Base-by-base conservation (phyloP, 64 coral and sea anemone genomes). In the Actinia tenebrosa region DNA sequence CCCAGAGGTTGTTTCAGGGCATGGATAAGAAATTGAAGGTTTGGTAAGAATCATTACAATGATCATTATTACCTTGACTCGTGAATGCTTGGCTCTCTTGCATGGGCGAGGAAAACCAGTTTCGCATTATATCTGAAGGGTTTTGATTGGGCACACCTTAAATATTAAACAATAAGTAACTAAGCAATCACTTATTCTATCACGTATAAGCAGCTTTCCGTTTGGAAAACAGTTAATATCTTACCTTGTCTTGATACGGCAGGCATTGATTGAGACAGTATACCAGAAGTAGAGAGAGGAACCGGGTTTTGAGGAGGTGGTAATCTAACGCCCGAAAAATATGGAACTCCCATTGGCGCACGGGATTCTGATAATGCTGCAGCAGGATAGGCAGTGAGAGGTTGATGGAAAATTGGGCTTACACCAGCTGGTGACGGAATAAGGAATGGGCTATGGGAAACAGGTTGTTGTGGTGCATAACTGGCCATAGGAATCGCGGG, bases 51-150 rank as follows among this genome's bases (percentile, higher is more conserved):
- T 2, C 3, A 23, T 0, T 7, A n/a, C 8, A 23, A 69, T 69
- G 16, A 61, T 37, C 30, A 37, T 37, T 64, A 19, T 69, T 69
- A 69, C 64, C 64, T 69, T 69, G 64, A 69, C 22, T 23, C 22
- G 64, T 69, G 22, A 69, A 69, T 69, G 64, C 64, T 69, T 69
- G 64, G 64, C 64, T 69, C n/a, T 69, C 64, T 69, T 69, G 64
- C 64, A 69, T 69, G 19, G 64, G 64, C 22, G n/a, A 69, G n/a
- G 19, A 20, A 25, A 69, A 69, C 64, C 64, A 69, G 64, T 69
- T 69, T 9, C 64, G 64, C 64, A 69, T 69, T 20, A 69, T 25
- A 8, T 23, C 5, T 23, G 64, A 20, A 25, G 64, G 64, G 64
- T 69, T 69, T 25, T 69, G 64, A 69, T 69, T 69, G 64, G 64